A percentile compares a stretch with the other conserved stretches of the same genome.
Conservation (phyloP, 2,888 invertebrate species). For the Blomia tropicalis region DNA sequence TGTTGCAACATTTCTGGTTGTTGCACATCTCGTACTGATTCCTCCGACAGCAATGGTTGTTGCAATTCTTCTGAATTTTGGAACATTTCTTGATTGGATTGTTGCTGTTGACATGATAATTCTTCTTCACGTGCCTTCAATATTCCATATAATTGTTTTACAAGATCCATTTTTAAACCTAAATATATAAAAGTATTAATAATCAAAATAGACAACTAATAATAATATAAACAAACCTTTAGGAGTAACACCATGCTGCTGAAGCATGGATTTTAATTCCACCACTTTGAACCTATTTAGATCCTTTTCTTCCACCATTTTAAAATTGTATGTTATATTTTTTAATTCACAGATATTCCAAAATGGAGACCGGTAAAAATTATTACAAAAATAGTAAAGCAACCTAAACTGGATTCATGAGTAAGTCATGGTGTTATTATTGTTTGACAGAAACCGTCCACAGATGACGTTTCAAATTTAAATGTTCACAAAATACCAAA, state of each 20-base stretch:
- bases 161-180: slow-evolving; percentile 28
- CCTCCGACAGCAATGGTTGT: not conserved
- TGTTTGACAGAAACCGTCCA: too few relatives aligned
- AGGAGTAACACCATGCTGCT: slow-evolving; percentile 20
- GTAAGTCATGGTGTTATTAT: too few relatives aligned
- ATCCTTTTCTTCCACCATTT: slow-evolving; percentile 18
- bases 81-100: not conserved
- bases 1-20: too few relatives aligned
- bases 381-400: not conserved
- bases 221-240: slow-evolving; percentile 15
- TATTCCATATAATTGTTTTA: slow-evolving; percentile 26
- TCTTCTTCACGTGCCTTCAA: not conserved
- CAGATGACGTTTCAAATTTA: too few relatives aligned
- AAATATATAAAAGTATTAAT: not conserved
- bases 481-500: too few relatives aligned
- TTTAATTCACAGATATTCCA: too few relatives aligned
- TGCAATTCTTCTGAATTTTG: not conserved
- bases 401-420: too few relatives aligned
- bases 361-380: not conserved
- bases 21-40: not conserved
- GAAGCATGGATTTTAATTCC: slow-evolving; percentile 22
- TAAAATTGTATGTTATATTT: too few relatives aligned
- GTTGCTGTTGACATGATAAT: not conserved
- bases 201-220: not conserved
- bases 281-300: slow-evolving; percentile 23